A percentile compares a stretch with the other conserved stretches of the same genome.
These are phyloP conservation scores for Acanthosepion lycidas DNA, from an alignment of 2,888 invertebrate genomes.

Conservation along the genomic window DNA sequence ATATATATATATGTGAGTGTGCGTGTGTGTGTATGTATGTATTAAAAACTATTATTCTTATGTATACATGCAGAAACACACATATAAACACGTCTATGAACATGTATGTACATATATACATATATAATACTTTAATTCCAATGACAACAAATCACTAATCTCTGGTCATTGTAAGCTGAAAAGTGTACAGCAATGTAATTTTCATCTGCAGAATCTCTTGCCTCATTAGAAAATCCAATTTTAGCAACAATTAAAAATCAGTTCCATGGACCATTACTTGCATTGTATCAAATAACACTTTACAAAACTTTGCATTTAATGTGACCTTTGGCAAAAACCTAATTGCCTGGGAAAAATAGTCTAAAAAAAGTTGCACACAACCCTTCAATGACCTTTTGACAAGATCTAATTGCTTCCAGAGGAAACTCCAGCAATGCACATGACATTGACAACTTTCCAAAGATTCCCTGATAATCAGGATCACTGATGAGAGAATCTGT, in stretches of 20 bases:
- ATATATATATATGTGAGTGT: too few species aligned
- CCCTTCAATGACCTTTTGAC: conserved; percentile 24
- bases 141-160: neutral
- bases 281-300: conserved; percentile 33
- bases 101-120: neutral
- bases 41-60: too few species aligned
- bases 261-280: neutral
- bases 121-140: neutral
- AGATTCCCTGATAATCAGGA: neutral
- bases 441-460: conserved; percentile 2
- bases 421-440: neutral
- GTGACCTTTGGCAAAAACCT: conserved; percentile 10
- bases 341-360: neutral
- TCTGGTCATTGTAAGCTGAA: neutral
- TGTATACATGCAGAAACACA: too few species aligned
- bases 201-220: neutral
- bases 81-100: neutral
- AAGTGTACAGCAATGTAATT: neutral
- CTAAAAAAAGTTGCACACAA: neutral
- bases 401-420: conserved; percentile 17
- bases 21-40: too few species aligned
- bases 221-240: conserved; percentile 12
- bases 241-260: neutral
- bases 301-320: neutral
- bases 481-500: too few species aligned